These are phyloP conservation scores for Asobara japonica DNA, from an alignment of 1,140 invertebrate genomes.

Conservation along the genomic window DNA sequence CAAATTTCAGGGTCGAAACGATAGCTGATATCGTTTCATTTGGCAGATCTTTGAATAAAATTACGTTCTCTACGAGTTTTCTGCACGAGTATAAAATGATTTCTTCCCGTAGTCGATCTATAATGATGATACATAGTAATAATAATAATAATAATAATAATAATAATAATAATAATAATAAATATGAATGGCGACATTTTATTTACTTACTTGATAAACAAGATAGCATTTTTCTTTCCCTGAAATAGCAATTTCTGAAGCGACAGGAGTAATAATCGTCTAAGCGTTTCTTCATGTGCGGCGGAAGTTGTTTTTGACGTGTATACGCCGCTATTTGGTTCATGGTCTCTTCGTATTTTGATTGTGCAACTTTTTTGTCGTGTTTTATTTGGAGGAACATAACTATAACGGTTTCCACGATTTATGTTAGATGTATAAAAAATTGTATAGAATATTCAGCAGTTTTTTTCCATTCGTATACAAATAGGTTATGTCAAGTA, in stretches of 20 bases:
- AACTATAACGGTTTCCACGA: too few species aligned
- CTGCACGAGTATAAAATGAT: conserved; percentile 54
- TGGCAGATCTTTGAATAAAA: conserved; percentile 54
- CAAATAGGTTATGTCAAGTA: too few species aligned
- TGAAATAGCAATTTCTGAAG: conserved; percentile 57
- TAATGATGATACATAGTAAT: not conserved
- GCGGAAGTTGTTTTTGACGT: conserved; percentile 55
- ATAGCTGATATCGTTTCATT: conserved; percentile 47
- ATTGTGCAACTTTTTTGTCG: conserved; percentile 46
- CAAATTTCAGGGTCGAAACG: conserved; percentile 52
- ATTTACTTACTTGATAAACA: conserved; percentile 51
- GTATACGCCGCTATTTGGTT: conserved; percentile 58
- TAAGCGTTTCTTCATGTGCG: conserved; percentile 55
- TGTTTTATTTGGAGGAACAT: conserved; percentile 53
- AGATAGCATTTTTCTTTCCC: conserved; percentile 50
- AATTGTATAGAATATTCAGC: too few species aligned
- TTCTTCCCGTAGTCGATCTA: conserved; percentile 46
- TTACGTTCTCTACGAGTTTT: conserved; percentile 55
- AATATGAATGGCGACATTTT: not conserved
- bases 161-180: not conserved
- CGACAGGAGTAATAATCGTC: conserved; percentile 54
- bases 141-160: not conserved
- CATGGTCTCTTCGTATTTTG: conserved; percentile 57
- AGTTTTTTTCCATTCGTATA: too few species aligned
- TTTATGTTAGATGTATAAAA: too few species aligned